phyloP scores from a whole-genome alignment of 1,140 invertebrate genomes.

The Camponotus pennsylvanicus region DNA sequence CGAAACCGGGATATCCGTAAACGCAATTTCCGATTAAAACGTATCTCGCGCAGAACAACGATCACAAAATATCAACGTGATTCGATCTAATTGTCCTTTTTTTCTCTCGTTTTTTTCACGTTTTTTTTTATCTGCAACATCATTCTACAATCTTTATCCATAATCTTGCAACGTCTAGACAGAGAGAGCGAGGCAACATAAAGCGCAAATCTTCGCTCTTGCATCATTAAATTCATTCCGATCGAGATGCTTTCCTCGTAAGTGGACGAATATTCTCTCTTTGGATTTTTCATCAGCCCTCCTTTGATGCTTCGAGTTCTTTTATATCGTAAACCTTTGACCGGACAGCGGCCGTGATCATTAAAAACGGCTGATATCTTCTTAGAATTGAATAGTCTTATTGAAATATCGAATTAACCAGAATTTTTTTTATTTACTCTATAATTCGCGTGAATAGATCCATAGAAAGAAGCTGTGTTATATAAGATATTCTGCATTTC shows the following conservation, averaged over 20 bases:
- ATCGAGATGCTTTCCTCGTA: slow-evolving; percentile 8
- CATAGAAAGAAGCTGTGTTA: not conserved
- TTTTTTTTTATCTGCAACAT: not conserved
- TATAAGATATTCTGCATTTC: not conserved
- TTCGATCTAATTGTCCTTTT: not conserved
- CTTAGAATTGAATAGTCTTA: not conserved
- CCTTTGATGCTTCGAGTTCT: slow-evolving; percentile 10
- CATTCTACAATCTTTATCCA: not conserved
- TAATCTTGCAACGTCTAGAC: not conserved
- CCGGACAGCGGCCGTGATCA: slow-evolving; percentile 11
- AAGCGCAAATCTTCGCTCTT: slow-evolving; percentile 33
- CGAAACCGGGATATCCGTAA: slow-evolving; percentile 9
- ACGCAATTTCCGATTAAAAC: slow-evolving; percentile 32
- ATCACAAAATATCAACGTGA: not conserved
- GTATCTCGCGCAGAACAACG: not conserved
- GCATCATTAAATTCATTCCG: slow-evolving; percentile 32
- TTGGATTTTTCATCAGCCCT: slow-evolving; percentile 20
- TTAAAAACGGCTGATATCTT: slow-evolving; percentile 11
- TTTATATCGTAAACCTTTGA: slow-evolving; percentile 33
- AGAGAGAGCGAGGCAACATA: not conserved
- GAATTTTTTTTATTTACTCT: slow-evolving; percentile 3
- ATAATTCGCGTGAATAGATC: not conserved
- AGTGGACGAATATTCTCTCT: slow-evolving; percentile 41
- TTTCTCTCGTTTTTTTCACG: not conserved
- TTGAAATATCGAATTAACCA: not conserved